Percentiles rank a stretch among this genome's conserved stretches.
These are phyloP conservation scores for Philopedon plagiatum DNA, from an alignment of 2,888 invertebrate species.

Conservation along the genomic window DNA sequence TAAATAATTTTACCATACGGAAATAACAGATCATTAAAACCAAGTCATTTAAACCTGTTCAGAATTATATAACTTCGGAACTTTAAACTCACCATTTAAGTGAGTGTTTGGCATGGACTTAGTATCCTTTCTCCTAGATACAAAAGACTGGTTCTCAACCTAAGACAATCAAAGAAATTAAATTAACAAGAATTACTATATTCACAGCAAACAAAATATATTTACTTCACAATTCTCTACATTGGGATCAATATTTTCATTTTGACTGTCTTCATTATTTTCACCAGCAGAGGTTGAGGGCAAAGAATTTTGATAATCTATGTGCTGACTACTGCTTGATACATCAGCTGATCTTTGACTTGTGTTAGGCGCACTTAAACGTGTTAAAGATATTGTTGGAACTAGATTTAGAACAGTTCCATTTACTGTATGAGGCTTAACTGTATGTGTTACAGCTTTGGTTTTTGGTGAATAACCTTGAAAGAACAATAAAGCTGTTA, in stretches of 20 bases:
- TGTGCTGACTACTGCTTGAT: not conserved
- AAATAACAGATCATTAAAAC: too few species aligned
- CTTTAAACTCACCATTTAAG: not conserved
- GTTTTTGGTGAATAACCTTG: constrained; percentile 17
- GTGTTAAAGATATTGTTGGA: constrained; percentile 36
- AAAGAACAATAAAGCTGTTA: too few species aligned
- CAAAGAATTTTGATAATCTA: constrained; percentile 2
- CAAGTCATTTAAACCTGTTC: too few species aligned
- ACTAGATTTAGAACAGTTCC: constrained; percentile 37
- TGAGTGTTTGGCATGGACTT: not conserved
- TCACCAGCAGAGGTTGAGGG: constrained; percentile 21
- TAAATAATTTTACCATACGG: too few species aligned
- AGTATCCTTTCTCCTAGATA: not conserved
- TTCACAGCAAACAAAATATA: not conserved
- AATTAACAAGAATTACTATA: not conserved
- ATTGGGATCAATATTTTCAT: constrained; percentile 4
- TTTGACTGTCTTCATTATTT: not conserved
- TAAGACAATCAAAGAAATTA: not conserved
- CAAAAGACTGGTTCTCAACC: not conserved
- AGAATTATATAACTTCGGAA: too few species aligned
- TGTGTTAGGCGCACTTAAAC: constrained; percentile 8
- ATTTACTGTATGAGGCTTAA: constrained; percentile 45
- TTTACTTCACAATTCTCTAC: not conserved
- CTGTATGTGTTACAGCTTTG: constrained; percentile 38
- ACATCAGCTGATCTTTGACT: not conserved